These are phyloP conservation scores for Phrynosoma platyrhinos DNA, from an alignment of 2,113 vertebrate species.

Conservation along the genomic window DNA sequence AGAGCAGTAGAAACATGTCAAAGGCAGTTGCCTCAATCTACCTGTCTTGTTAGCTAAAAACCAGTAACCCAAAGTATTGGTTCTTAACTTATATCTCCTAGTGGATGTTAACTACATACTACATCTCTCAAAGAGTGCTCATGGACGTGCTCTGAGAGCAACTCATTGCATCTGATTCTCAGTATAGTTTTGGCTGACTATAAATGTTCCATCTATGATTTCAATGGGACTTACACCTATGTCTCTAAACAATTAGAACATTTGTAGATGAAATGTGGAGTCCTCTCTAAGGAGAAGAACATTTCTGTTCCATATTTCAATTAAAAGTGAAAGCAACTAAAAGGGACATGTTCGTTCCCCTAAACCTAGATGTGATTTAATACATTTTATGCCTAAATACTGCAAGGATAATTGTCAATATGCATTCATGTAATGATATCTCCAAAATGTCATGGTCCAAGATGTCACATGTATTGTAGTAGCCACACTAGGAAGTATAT, in stretches of 20 bases:
- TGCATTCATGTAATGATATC: conserved; percentile 3
- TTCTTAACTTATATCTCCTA: background rate
- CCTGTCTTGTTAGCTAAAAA: background rate
- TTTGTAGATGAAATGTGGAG: conserved; percentile 36
- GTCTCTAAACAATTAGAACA: conserved; percentile 44
- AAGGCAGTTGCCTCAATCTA: background rate
- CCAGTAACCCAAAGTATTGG: accelerated
- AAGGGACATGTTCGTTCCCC: conserved; percentile 44
- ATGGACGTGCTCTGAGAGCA: conserved; percentile 34
- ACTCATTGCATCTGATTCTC: conserved; percentile 65
- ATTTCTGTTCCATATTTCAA: conserved; percentile 51
- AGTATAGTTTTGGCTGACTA: background rate
- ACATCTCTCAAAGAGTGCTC: conserved; percentile 26
- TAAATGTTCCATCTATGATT: conserved; percentile 46
- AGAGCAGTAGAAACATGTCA: background rate
- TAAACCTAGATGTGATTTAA: conserved; percentile 35
- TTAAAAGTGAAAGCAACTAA: conserved; percentile 23
- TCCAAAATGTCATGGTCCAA: background rate
- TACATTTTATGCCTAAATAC: conserved; percentile 47
- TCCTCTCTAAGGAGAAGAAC: conserved; percentile 8
- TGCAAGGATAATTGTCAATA: background rate
- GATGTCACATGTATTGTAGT: conserved; percentile 5
- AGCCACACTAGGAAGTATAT: background rate
- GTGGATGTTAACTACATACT: background rate
- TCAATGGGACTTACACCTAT: conserved; percentile 17